Conservation (phyloP, 2,888 invertebrate genomes). For the Agrochola lychnidis region DNA sequence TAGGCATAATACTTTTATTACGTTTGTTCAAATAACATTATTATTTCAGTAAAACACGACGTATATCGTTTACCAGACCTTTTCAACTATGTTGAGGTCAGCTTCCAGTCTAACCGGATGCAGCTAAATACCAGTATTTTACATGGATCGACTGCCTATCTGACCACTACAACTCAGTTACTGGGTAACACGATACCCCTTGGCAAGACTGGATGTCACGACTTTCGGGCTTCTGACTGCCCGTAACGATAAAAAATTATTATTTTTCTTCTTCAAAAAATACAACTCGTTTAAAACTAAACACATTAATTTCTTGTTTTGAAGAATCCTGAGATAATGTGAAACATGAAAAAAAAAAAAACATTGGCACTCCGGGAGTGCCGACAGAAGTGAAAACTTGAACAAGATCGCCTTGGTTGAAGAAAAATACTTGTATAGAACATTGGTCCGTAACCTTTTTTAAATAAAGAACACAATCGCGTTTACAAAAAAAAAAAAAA, state of each 20-base stretch:
- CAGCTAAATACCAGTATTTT: too few relatives aligned
- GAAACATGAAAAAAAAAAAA: too few relatives aligned
- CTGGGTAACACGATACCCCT: background rate
- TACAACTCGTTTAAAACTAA: background rate
- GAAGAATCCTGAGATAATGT: background rate
- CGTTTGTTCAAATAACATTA: background rate
- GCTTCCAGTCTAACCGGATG: background rate
- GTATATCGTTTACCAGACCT: background rate
- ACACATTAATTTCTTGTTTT: background rate
- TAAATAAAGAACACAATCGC: too few relatives aligned
- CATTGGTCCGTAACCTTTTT: too few relatives aligned
- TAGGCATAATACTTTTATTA: background rate
- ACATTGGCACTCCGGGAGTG: too few relatives aligned
- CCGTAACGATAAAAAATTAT: background rate
- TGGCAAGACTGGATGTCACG: background rate
- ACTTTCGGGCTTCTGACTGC: background rate
- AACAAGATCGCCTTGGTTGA: too few relatives aligned
- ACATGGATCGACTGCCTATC: background rate
- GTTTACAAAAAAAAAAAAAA: too few relatives aligned
- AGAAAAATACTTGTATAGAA: too few relatives aligned
- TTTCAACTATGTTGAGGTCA: background rate
- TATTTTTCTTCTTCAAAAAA: background rate
- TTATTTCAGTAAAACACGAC: background rate
- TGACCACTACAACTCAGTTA: background rate
- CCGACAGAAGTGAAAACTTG: too few relatives aligned